A percentile compares a stretch with the other conserved stretches of the same genome.
Conservation (phyloP, 2,797 vertebrate species). For the Megalops cyprinoides region DNA sequence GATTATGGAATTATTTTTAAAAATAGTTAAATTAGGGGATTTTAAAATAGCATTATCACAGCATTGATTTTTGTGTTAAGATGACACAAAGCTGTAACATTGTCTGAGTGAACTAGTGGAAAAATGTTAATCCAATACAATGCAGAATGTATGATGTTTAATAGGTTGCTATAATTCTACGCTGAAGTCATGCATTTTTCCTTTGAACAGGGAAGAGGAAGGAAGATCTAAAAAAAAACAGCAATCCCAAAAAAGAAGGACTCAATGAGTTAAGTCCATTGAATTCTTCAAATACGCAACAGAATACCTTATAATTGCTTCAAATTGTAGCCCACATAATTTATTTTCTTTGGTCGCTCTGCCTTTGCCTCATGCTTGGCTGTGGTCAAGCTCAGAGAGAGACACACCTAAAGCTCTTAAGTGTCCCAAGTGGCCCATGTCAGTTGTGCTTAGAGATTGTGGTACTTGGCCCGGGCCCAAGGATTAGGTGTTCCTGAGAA, state of each 20-base stretch:
- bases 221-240: not conserved
- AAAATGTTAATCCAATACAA: conserved; percentile 11
- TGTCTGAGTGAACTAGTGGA: not conserved
- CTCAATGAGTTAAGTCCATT: conserved; percentile 72
- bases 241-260: conserved; percentile 17
- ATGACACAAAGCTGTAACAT: not conserved
- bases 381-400: conserved; percentile 76
- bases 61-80: conserved; percentile 29
- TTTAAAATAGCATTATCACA: conserved; percentile 28
- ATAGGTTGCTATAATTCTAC: conserved; percentile 6
- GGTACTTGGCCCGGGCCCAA: conserved; percentile 80
- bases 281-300: conserved; percentile 71
- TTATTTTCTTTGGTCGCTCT: conserved; percentile 83
- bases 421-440: conserved; percentile 77
- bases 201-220: too few species aligned
- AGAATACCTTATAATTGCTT: conserved; percentile 81
- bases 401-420: conserved; percentile 85
- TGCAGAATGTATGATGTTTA: not conserved
- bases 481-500: conserved; percentile 85
- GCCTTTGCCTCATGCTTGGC: conserved; percentile 80
- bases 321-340: conserved; percentile 80
- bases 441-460: conserved; percentile 75
- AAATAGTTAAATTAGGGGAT: conserved; percentile 31
- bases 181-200: not conserved
- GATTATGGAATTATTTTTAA: conserved; percentile 31